phyloP scores from a whole-genome alignment of 2,888 invertebrate species.

The Pachycephus smyrnensis region DNA sequence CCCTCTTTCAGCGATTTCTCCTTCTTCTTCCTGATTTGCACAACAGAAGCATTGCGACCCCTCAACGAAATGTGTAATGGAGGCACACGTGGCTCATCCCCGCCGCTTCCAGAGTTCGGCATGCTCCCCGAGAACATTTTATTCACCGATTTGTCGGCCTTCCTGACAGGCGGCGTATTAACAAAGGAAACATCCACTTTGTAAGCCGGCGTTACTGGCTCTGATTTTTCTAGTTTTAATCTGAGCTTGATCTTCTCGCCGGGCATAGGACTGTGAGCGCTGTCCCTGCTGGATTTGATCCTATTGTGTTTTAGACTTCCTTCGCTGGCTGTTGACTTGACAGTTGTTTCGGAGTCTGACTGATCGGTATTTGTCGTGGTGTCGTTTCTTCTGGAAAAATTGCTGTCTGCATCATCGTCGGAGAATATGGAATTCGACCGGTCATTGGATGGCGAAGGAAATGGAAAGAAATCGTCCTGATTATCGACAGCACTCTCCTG shows the following conservation, averaged over 20 bases:
- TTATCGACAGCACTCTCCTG: constrained; percentile 63
- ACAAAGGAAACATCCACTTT: constrained; percentile 85
- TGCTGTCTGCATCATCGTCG: constrained; percentile 74
- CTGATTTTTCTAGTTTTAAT: constrained; percentile 85
- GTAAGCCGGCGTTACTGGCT: constrained; percentile 82
- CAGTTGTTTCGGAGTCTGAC: constrained; percentile 72
- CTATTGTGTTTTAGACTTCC: constrained; percentile 68
- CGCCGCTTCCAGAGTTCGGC: constrained; percentile 44
- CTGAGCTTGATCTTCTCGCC: constrained; percentile 85
- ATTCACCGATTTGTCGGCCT: constrained; percentile 67
- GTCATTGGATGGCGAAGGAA: constrained; percentile 68
- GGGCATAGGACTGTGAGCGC: constrained; percentile 65
- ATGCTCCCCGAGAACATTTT: constrained; percentile 66
- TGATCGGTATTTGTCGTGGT: constrained; percentile 69
- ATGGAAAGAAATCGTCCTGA: constrained; percentile 67
- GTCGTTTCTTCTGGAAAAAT: constrained; percentile 69
- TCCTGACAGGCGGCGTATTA: constrained; percentile 67
- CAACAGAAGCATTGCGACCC: constrained; percentile 84
- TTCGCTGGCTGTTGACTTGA: constrained; percentile 72
- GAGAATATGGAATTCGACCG: constrained; percentile 71
- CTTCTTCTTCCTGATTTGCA: constrained; percentile 81
- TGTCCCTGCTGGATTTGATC: constrained; percentile 59
- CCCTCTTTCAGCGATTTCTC: constrained; percentile 71
- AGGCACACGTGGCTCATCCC: constrained; percentile 85
- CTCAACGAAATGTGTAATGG: constrained; percentile 89